A percentile compares a stretch with the other conserved stretches of the same genome.
These are phyloP conservation scores for Dicrurus megarhynchus DNA, from an alignment of 2,113 vertebrate species.

Conservation along the genomic window DNA sequence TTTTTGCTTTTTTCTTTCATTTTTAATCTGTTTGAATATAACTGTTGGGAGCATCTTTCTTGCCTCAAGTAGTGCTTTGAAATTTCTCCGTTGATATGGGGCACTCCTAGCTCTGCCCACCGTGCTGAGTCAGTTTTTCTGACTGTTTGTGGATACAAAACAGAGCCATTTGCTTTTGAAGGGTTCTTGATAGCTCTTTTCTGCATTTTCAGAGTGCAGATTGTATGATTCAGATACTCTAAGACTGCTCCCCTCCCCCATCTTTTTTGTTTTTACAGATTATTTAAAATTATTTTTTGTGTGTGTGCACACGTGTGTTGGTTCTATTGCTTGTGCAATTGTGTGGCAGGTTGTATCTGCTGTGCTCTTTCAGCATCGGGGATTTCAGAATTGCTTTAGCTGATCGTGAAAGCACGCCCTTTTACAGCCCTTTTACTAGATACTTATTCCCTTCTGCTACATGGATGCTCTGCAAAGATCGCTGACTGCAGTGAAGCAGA, in stretches of 20 bases:
- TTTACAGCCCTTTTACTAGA: background rate
- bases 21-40: background rate
- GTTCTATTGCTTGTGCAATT: background rate
- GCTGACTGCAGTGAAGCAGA: background rate
- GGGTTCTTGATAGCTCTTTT: background rate
- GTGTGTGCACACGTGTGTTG: background rate
- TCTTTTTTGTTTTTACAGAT: background rate
- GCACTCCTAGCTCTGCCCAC: background rate
- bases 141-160: background rate
- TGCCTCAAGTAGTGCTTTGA: background rate
- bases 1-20: background rate
- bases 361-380: background rate
- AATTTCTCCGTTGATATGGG: background rate
- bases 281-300: background rate
- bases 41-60: background rate
- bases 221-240: background rate
- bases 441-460: background rate
- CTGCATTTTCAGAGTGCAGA: background rate
- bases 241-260: accelerated
- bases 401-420: background rate
- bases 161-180: background rate
- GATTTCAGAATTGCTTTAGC: background rate
- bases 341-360: background rate
- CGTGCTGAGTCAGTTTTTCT: background rate
- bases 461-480: background rate